Conservation (phyloP, 2,888 invertebrate genomes). For the Perithous albicinctus region DNA sequence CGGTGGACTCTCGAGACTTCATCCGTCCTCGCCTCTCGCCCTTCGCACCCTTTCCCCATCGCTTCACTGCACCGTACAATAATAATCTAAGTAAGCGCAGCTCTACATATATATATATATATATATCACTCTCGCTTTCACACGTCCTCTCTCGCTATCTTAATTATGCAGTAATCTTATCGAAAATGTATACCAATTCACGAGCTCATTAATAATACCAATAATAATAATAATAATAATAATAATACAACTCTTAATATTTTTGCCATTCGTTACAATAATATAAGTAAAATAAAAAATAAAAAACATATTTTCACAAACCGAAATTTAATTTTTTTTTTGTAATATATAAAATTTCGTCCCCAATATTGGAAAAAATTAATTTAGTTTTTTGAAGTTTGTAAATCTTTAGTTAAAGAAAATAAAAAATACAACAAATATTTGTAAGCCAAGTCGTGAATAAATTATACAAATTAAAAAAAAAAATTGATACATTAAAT, state of each 20-base stretch:
- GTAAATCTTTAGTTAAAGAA: too few species aligned
- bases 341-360: too few species aligned
- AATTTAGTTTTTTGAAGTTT: too few species aligned
- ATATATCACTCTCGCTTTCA: not conserved
- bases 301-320: not conserved
- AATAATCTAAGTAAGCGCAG: constrained; percentile 52
- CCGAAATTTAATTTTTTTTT: too few species aligned
- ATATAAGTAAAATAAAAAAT: too few species aligned
- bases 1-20: constrained; percentile 64
- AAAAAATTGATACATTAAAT: too few species aligned
- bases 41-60: constrained; percentile 9
- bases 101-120: constrained; percentile 18
- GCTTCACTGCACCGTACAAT: constrained; percentile 50
- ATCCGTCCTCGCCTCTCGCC: constrained; percentile 64
- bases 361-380: too few species aligned
- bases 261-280: too few species aligned
- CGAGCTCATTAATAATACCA: constrained; percentile 13
- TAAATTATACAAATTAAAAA: too few species aligned
- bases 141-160: constrained; percentile 43
- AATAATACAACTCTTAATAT: not conserved
- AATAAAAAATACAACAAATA: too few species aligned
- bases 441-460: too few species aligned
- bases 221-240: not conserved
- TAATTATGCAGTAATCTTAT: constrained; percentile 64
- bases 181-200: not conserved